These are phyloP conservation scores for Calvadosia cruxmelitensis DNA, from an alignment of 30 jellyfish, hydroid and myxozoan genomes.

Conservation along the genomic window DNA sequence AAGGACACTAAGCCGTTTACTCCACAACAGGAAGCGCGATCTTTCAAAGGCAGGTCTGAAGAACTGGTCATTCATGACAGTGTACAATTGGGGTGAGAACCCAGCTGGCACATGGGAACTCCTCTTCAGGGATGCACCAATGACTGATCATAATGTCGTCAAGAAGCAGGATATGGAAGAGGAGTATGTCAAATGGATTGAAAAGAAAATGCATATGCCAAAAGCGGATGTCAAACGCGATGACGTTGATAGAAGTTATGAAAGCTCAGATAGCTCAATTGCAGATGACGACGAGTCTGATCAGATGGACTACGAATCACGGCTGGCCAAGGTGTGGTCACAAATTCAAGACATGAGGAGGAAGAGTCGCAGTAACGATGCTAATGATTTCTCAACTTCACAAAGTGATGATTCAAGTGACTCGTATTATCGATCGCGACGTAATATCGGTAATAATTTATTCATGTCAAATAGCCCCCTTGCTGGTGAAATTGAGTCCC, in stretches of 20 bases:
- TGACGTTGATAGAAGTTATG: conserved; percentile 4
- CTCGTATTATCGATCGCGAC: neutral
- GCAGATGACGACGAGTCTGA: conserved; percentile 4
- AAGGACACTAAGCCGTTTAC: conserved; percentile 64
- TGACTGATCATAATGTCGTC: neutral
- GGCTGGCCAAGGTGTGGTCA: conserved; percentile 3
- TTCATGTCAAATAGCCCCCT: conserved; percentile 39
- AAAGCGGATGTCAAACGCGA: conserved; percentile 5
- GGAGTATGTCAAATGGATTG: conserved; percentile 65
- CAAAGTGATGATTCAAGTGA: conserved; percentile 1
- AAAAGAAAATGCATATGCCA: conserved; percentile 27
- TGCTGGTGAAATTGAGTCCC: conserved; percentile 66
- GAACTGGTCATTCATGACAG: conserved; percentile 96
- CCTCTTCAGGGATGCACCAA: conserved; percentile 50
- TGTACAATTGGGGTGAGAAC: conserved; percentile 94
- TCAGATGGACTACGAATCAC: neutral
- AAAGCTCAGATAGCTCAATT: conserved; percentile 2
- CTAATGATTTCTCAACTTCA: conserved; percentile 33
- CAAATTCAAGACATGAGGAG: conserved; percentile 12
- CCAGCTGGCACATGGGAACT: conserved; percentile 96
- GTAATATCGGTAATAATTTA: conserved; percentile 17
- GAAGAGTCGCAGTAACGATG: conserved; percentile 11
- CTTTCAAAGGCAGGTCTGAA: conserved; percentile 66
- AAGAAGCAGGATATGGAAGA: conserved; percentile 68
- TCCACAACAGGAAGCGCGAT: conserved; percentile 69